Evolutionary conservation across 2,113 vertebrate genomes (phyloP).

Genomic region (Mesitornis unicolor): DNA sequence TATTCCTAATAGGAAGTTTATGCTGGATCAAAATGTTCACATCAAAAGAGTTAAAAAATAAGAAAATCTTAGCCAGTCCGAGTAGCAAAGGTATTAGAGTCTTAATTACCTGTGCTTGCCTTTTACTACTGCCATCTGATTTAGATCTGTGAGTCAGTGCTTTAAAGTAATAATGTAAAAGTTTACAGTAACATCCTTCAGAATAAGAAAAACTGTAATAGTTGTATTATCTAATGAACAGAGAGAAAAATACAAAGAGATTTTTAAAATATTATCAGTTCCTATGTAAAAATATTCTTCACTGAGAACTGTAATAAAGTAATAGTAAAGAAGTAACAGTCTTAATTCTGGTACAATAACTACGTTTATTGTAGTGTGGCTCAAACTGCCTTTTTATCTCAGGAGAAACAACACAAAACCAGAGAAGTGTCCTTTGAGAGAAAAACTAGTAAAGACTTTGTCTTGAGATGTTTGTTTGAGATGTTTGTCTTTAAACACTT

Average conservation of each 20-base stretch:
- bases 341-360: neutral
- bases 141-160: neutral
- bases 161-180: neutral
- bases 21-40: neutral
- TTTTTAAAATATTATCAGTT: neutral
- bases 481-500: neutral
- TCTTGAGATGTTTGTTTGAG: neutral
- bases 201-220: neutral
- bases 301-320: neutral
- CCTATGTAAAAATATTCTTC: neutral
- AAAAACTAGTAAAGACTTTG: neutral
- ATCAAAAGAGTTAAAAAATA: neutral
- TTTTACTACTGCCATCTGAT: neutral
- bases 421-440: neutral
- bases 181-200: neutral
- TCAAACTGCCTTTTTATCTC: neutral
- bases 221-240: neutral
- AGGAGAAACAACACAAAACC: neutral
- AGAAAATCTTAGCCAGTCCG: rapidly evolving
- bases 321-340: neutral
- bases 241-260: neutral
- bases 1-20: neutral
- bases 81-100: neutral
- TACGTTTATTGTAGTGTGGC: neutral
- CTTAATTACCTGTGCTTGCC: neutral